phyloP scores from a whole-genome alignment of 2,797 vertebrate genomes.

The Rousettus madagascariensis region DNA sequence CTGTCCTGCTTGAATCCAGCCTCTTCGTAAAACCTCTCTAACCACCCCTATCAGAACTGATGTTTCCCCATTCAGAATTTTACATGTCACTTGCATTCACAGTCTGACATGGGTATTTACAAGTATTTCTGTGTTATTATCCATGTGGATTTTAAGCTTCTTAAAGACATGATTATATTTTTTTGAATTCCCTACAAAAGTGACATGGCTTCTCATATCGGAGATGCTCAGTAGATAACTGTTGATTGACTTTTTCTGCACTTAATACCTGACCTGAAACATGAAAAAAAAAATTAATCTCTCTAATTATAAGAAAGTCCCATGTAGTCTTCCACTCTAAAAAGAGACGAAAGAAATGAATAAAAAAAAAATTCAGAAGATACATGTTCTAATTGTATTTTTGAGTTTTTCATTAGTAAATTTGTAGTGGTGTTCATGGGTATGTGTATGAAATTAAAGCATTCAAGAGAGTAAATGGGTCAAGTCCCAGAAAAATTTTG shows the following conservation, averaged over 20 bases:
- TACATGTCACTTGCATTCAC: neutral
- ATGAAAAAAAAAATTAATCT: neutral
- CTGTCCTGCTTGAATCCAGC: neutral
- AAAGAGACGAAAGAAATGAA: neutral
- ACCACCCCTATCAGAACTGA: neutral
- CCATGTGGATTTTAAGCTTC: neutral
- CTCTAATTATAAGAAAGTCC: neutral
- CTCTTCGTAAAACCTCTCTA: neutral
- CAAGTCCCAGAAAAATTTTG: neutral
- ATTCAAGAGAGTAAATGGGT: neutral
- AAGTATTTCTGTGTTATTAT: neutral
- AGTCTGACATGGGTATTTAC: neutral
- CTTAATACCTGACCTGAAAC: neutral
- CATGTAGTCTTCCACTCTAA: neutral
- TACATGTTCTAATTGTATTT: neutral
- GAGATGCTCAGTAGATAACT: neutral
- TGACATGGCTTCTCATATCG: neutral
- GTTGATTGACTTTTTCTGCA: neutral
- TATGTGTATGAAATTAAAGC: neutral
- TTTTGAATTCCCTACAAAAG: neutral
- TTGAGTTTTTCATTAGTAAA: conserved; percentile 4
- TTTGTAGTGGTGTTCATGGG: neutral
- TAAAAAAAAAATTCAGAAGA: neutral
- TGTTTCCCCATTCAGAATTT: neutral
- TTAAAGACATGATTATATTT: neutral